Evolutionary conservation across 2,113 vertebrate species (phyloP), one percentile per base, ranked within the genome.

Genomic region (Sphaerodactylus townsendi): DNA sequence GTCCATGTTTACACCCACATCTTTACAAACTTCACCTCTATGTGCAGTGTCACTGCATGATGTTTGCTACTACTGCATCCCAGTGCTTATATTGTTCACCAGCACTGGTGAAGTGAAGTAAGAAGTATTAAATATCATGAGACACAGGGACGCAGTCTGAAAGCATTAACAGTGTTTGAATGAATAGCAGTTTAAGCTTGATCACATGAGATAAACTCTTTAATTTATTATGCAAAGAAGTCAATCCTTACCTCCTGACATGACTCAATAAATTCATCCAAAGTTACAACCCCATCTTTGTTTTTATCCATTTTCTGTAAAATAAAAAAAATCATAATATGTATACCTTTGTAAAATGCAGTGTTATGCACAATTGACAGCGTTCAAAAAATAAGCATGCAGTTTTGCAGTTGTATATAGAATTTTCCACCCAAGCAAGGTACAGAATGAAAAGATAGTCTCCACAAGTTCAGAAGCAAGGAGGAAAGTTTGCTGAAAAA

Each of bases 301-400:
- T 99, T 99, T 97, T 99, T 99, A 94, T 99, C 99, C 99, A 99
- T 99, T 97, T 99, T 99, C 99, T 99, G 95, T 35, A 91, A 91
- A 93, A 91, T 50, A 65, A 90, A 81, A 85, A 86, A 85, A 79
- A 87, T 87, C 80, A 53, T 71, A 85, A 88, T 30, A 72, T 13
- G 25, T 3, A 70, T 17, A 17, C 5, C 10, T 78, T 15, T 78
- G 39, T 69, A 46, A 70, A 64, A 0, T 70, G 4, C 37, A 28
- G 0, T 6, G 28, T 13, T 80, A 1, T 17, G 48, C 6, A 64
- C 41, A 75, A 8, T 11, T 73, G 62, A 76, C 41, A 14, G 17
- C 76, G 62, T 1, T 71, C 44, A 39, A 65, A 77, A n/a, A 65
- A 73, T 78, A 83, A 11, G 8, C 21, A 30, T 14, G 5, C 41